Percentiles rank a stretch among this genome's conserved stretches.
These are phyloP conservation scores for Gephyroberyx darwinii DNA, from an alignment of 2,797 vertebrate genomes.

Conservation along the genomic window DNA sequence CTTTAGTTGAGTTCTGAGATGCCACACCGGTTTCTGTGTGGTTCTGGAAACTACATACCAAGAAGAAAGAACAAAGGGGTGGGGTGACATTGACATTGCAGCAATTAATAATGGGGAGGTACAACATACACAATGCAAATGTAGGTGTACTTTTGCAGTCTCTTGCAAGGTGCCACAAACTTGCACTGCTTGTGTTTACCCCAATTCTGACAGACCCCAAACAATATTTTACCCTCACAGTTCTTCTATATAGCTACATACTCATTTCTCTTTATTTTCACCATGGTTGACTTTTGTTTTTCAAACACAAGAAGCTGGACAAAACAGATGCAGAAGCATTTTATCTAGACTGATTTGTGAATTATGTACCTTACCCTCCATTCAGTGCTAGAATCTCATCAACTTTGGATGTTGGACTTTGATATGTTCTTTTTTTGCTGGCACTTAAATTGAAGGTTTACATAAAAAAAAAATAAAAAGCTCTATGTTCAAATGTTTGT, in stretches of 20 bases:
- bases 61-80: constrained; percentile 48
- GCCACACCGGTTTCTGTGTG: constrained; percentile 40
- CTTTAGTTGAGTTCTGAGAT: constrained; percentile 52
- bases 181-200: constrained; percentile 48
- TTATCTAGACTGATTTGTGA: constrained; percentile 48
- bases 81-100: constrained; percentile 34
- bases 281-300: constrained; percentile 35
- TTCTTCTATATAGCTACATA: constrained; percentile 31
- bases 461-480: constrained; percentile 65
- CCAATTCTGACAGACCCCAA: constrained; percentile 22
- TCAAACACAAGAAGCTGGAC: constrained; percentile 43
- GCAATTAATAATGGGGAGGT: constrained; percentile 14
- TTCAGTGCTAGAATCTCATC: constrained; percentile 26
- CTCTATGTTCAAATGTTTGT: constrained; percentile 59
- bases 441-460: constrained; percentile 73
- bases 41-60: constrained; percentile 52
- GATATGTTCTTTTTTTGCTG: constrained; percentile 48
- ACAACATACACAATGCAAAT: constrained; percentile 31
- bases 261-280: constrained; percentile 41
- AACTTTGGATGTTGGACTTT: constrained; percentile 42
- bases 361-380: constrained; percentile 21
- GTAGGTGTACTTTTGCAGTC: constrained; percentile 29
- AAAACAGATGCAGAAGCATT: constrained; percentile 42
- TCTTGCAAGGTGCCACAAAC: constrained; percentile 41
- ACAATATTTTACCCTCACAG: constrained; percentile 39